Evolutionary conservation across 2,797 vertebrate genomes (phyloP), one percentile per base, ranked within the genome.

Genomic region (Enteromius paludinosus): DNA sequence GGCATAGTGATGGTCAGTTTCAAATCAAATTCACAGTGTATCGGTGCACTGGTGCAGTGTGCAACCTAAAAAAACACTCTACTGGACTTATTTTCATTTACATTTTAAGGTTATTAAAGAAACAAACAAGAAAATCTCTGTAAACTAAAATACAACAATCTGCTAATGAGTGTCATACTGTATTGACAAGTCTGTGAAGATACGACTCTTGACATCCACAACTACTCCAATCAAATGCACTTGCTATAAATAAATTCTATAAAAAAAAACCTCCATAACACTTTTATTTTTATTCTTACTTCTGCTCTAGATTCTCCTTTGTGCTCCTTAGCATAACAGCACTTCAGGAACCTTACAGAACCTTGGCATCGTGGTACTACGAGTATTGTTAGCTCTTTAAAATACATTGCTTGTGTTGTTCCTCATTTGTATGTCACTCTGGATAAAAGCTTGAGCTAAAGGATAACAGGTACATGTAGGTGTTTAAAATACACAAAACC

Each of bases 1-100:
- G 65, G 15, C 23, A 59, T 23, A 23, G 41, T 62, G 64, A 68
- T 66, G 78, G 28, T 30, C 66, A 71, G 33, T 43, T 30, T 69
- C n/a, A 69, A 69, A 38, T 28, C 5, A 35, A 35, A 35, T 35
- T 35, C 33, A 33, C 33, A 30, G 28, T 61, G 17, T 43, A 75
- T 43, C 25, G 7, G 4, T 56, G 25, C n/a, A 61, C 23, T 17
- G 14, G 20, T 52, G 20, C 18, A 66, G 47, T 12, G 35, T 17
- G 35, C 14, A 66, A 52, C 14, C n/a, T 0, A 41, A 54, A n/a
- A 1, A 77, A 33, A 47, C 7, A 8, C 18, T 54, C 1, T 18
- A 52, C 14, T 52, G 54, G 4, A 17, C 3, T 49, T 70, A 69
- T 69, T 45, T 43, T 12, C 0, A 54, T 73, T 49, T 14, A 2